Base-by-base conservation (phyloP, 2,113 vertebrate genomes). In the Hymenochirus boettgeri region DNA sequence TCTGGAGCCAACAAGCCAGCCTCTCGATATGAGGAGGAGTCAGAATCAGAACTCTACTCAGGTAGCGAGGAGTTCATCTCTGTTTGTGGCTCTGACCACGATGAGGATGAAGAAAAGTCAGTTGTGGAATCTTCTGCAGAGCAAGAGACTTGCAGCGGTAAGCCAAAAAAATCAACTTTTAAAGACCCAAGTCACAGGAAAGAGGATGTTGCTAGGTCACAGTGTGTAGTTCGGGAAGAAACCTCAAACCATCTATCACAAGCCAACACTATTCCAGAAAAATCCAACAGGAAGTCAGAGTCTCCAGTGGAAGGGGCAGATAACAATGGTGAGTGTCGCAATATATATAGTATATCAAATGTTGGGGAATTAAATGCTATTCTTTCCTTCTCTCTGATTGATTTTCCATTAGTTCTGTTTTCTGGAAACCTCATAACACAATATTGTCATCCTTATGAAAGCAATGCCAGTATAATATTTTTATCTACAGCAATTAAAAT, bases 41-140 rank as follows among this genome's bases (percentile, higher is more conserved):
- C 96, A 0, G 96, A 99, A 13, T 95, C 95, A 0, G 96, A 99
- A 85, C 90, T 96, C 35, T 98, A 98, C 69, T 96, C 95, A 26
- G 96, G 96, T 75, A 98, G 96, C 9, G 96, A 99, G 71, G 95
- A 96, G 56, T 92, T 96, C 26, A 97, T 98, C 75, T 99, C 96
- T 0, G 92, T 99, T 6, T 96, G 97, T 0, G 93, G 93, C 1
- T 99, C 96, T 0, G 96, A 99, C 79, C 56, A 60, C 11, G 65
- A 67, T 18, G 65, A 67, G 2, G 79, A 82, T 2, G 95, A 97
- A 61, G 82, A 88, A 65, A 50, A 75, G 73, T 85, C 86, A 65
- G 83, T 86, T 2, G 47, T 75, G 0, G 88, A 88, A 69, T 21
- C 79, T 75, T 17, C 47, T n/a, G n/a, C 55, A 26, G 64, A 67